A percentile compares a stretch with the other conserved stretches of the same genome.
Evolutionary conservation across 2,113 vertebrate genomes (phyloP).

Genomic region (Mustela lutreola): DNA sequence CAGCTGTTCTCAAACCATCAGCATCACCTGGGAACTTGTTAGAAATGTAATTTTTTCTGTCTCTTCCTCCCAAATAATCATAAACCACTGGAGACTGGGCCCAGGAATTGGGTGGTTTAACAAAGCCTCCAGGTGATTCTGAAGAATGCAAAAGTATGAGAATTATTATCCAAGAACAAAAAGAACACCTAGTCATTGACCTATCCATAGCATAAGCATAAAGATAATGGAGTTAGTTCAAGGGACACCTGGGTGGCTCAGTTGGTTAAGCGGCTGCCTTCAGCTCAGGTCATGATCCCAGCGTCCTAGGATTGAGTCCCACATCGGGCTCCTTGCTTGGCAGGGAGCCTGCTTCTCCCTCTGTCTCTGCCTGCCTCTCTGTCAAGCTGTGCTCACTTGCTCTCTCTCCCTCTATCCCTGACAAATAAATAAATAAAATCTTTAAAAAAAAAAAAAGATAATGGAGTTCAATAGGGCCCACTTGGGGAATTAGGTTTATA

Average conservation of each 20-base stretch:
- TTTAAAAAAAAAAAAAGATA: too few species aligned
- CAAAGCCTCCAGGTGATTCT: background rate
- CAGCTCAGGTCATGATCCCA: too few species aligned
- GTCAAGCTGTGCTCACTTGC: too few species aligned
- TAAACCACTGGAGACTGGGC: background rate
- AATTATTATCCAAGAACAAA: constrained; percentile 48
- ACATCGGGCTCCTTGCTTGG: too few species aligned
- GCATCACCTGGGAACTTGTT: background rate
- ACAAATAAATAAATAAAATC: too few species aligned
- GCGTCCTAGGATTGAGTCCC: fast-evolving
- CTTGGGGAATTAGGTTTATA: constrained; percentile 22
- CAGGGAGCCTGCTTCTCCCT: too few species aligned
- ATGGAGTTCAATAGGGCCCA: background rate
- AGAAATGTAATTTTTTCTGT: constrained; percentile 39
- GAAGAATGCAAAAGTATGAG: constrained; percentile 4
- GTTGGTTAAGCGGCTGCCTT: too few species aligned
- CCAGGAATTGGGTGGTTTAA: background rate
- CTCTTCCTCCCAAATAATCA: background rate
- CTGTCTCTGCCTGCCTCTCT: too few species aligned
- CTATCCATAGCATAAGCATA: background rate
- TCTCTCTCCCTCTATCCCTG: too few species aligned
- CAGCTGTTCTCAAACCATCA: background rate
- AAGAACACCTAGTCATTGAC: constrained; percentile 35
- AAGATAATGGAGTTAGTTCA: background rate
- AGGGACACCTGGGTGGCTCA: background rate